phyloP scores from a whole-genome alignment of 1,140 invertebrate genomes.

The Parasteatoda tepidariorum region DNA sequence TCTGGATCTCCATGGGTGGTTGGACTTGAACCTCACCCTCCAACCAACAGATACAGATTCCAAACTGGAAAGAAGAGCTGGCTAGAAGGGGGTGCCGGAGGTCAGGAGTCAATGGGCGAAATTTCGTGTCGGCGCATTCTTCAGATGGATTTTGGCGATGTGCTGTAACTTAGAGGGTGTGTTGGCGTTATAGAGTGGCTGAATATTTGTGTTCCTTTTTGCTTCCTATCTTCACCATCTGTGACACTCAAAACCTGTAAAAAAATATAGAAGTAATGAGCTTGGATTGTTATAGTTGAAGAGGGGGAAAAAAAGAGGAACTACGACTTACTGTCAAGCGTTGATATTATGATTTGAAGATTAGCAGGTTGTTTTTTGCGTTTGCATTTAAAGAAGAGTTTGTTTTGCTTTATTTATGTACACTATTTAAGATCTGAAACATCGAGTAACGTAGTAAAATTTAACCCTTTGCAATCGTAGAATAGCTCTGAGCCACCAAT shows the following conservation, averaged over 20 bases:
- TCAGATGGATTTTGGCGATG: neutral
- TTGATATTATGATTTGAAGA: no score
- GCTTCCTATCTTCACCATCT: slow-evolving; percentile 15
- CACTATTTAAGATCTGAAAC: no score
- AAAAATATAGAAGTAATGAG: slow-evolving; percentile 3
- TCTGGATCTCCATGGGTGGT: neutral
- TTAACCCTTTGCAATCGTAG: no score
- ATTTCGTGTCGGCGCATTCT: neutral
- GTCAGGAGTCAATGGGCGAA: slow-evolving; percentile 28
- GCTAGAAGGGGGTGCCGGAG: neutral
- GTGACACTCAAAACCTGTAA: neutral
- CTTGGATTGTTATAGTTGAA: neutral
- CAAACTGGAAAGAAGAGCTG: neutral
- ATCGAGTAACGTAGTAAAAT: no score
- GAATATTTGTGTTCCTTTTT: neutral
- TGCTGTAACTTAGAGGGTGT: slow-evolving; percentile 27
- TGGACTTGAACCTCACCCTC: neutral
- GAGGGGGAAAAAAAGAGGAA: no score
- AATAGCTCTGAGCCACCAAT: no score
- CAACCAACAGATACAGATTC: neutral
- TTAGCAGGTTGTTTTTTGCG: no score
- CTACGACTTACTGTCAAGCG: no score
- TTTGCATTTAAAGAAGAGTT: no score
- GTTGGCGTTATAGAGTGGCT: neutral
- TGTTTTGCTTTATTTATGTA: no score